phyloP scores from a whole-genome alignment of 2,888 invertebrate species.

The Azorinus chamasolen region DNA sequence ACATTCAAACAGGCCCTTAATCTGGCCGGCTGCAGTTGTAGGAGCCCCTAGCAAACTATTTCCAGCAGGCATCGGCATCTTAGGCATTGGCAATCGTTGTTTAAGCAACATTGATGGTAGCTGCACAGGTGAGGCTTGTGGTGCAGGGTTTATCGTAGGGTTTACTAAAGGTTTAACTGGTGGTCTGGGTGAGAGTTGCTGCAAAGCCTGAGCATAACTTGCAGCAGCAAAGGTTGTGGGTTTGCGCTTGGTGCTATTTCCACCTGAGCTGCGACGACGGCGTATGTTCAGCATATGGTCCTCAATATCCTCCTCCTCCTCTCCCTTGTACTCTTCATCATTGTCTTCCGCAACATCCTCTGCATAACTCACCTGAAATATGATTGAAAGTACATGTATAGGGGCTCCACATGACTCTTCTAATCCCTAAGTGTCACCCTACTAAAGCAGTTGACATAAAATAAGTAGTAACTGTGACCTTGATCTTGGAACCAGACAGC shows the following conservation, averaged over 20 bases:
- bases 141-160: neutral
- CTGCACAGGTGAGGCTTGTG: too few relatives aligned
- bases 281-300: conserved; percentile 36
- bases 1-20: conserved; percentile 63
- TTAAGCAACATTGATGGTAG: too few relatives aligned
- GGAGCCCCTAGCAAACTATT: neutral
- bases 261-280: conserved; percentile 1
- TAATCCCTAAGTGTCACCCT: too few relatives aligned
- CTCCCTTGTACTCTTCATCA: conserved; percentile 50
- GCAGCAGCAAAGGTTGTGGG: neutral
- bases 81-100: too few relatives aligned
- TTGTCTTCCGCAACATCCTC: conserved; percentile 50
- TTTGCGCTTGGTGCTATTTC: neutral
- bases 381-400: too few relatives aligned
- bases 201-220: conserved; percentile 33
- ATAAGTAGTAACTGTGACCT: too few relatives aligned
- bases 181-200: conserved; percentile 11
- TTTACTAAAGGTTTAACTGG: neutral
- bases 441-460: too few relatives aligned
- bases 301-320: conserved; percentile 45
- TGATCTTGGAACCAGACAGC: too few relatives aligned
- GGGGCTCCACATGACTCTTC: too few relatives aligned
- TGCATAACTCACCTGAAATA: conserved; percentile 50
- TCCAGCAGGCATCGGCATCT: neutral
- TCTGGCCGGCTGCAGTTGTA: neutral